Evolutionary conservation across 2,113 vertebrate species (phyloP).

Genomic region (Sakesphorus luctuosus): DNA sequence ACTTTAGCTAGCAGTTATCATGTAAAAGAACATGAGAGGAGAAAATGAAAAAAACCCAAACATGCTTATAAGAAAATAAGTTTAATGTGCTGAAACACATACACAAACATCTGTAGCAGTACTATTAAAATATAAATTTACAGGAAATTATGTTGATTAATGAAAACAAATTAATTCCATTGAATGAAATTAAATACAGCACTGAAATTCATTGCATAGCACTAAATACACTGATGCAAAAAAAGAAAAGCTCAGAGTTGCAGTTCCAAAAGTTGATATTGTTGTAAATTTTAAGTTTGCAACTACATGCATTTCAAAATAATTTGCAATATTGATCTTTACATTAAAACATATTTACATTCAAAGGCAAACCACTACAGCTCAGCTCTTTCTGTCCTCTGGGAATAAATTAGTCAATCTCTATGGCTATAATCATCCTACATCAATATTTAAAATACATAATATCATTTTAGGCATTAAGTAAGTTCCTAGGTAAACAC

Average conservation of each 20-base stretch:
- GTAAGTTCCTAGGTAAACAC: slow-evolving; percentile 49
- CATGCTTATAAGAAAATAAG: slow-evolving; percentile 12
- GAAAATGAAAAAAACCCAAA: slow-evolving; percentile 20
- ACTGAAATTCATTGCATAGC: slow-evolving; percentile 55
- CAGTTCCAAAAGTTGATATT: slow-evolving; percentile 56
- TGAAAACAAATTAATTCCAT: slow-evolving; percentile 69
- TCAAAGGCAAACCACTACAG: slow-evolving; percentile 74
- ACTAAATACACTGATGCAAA: slow-evolving; percentile 38
- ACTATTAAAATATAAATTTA: slow-evolving; percentile 66
- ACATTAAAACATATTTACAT: slow-evolving; percentile 72
- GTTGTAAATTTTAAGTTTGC: slow-evolving; percentile 48
- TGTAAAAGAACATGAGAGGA: slow-evolving; percentile 19
- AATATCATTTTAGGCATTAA: slow-evolving; percentile 45
- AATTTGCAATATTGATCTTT: slow-evolving; percentile 65
- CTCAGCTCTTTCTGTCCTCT: slow-evolving; percentile 74
- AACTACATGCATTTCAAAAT: slow-evolving; percentile 61
- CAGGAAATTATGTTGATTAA: slow-evolving; percentile 60
- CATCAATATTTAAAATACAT: slow-evolving; percentile 73
- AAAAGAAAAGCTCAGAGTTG: slow-evolving; percentile 6
- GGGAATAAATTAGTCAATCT: slow-evolving; percentile 81
- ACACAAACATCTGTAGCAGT: slow-evolving; percentile 25
- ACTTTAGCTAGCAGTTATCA: slow-evolving; percentile 30
- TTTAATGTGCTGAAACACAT: slow-evolving; percentile 42
- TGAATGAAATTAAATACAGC: slow-evolving; percentile 70
- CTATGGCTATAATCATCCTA: slow-evolving; percentile 61